Percentiles rank a stretch among this genome's conserved stretches.
phyloP scores from a whole-genome alignment of 1,140 invertebrate species.

The Parapsyche elsis region DNA sequence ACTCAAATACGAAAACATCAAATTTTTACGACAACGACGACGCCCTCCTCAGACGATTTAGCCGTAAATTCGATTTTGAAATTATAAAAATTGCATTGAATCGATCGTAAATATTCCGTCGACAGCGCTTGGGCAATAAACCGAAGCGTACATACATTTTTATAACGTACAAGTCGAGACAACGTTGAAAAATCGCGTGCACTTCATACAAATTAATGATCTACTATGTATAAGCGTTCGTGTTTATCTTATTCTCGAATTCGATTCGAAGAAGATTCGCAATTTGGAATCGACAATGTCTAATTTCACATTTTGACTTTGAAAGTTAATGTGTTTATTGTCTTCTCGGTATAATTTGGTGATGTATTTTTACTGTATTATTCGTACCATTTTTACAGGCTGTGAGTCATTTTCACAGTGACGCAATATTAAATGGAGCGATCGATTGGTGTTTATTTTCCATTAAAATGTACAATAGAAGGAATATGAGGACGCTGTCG shows the following conservation, averaged over 20 bases:
- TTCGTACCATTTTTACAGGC: not conserved
- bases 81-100: constrained; percentile 1
- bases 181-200: no score
- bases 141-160: not conserved
- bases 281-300: no score
- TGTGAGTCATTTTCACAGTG: not conserved
- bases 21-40: not conserved
- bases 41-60: not conserved
- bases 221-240: no score
- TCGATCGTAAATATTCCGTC: not conserved
- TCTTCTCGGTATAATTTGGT: no score
- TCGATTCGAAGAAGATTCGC: no score
- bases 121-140: not conserved
- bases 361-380: no score
- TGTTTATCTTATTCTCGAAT: no score
- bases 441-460: not conserved
- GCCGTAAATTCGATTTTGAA: constrained; percentile 21
- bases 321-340: no score
- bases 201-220: no score
- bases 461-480: not conserved
- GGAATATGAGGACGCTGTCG: not conserved
- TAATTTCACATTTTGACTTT: no score
- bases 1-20: not conserved
- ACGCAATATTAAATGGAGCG: not conserved
- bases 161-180: not conserved